Conservation (phyloP, 2,888 invertebrate species). For the Drosophila antonietae region DNA sequence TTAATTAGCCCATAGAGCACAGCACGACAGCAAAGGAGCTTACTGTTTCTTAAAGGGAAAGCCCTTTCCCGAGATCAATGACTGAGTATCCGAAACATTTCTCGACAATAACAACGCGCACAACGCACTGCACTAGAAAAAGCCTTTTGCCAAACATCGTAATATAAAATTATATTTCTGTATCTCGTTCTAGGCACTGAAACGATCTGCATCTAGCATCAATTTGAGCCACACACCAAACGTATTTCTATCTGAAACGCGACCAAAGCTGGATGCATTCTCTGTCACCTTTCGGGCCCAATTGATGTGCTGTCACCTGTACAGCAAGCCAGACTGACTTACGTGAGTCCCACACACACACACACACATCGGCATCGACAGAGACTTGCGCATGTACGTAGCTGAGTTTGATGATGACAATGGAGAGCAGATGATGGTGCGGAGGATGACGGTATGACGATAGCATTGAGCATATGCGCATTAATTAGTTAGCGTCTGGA, state of each 20-base stretch:
- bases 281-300: slow-evolving; percentile 39
- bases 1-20: not conserved
- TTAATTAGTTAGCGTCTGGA: slow-evolving; percentile 18
- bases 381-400: slow-evolving; percentile 9
- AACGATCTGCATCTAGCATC: slow-evolving; percentile 16
- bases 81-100: not conserved
- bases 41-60: not conserved
- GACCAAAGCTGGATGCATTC: slow-evolving; percentile 20
- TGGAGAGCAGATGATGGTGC: slow-evolving; percentile 40
- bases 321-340: not conserved
- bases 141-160: not conserved
- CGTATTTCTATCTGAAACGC: not conserved
- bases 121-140: not conserved
- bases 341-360: slow-evolving; percentile 3
- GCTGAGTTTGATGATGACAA: slow-evolving; percentile 49
- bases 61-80: not conserved
- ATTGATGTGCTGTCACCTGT: slow-evolving; percentile 41
- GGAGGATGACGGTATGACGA: slow-evolving; percentile 68
- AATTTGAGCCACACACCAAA: not conserved
- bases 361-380: not conserved
- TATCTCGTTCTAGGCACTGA: slow-evolving; percentile 1
- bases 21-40: not conserved
- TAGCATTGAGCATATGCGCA: slow-evolving; percentile 62
- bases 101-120: not conserved
- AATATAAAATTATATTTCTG: not conserved